Evolutionary conservation across 2,797 vertebrate species (phyloP), one percentile per base, ranked within the genome.

Genomic region (Rhabdophis nuchalis): DNA sequence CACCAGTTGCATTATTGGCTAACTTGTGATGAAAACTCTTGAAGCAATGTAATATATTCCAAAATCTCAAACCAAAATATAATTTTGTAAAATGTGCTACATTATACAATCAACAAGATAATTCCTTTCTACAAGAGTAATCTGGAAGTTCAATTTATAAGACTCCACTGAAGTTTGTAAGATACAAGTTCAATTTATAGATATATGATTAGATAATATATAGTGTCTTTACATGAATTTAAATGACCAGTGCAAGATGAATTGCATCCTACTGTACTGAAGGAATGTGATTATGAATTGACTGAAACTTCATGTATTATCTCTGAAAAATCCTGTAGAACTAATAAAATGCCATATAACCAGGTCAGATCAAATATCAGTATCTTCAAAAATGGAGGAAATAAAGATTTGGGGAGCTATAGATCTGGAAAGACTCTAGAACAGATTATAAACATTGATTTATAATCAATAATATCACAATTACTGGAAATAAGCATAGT

Each of bases 51-150:
- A 68, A 32, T 68, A 68, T 32, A 32, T 68, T 32, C 64, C 64
- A 68, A 32, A 68, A 32, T 86, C 18, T n/a, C 29, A n/a, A 10
- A 5, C 20, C 56, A 18, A 32, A 87, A 87, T 57, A 89, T 85
- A 95, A 95, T 94, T 93, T 95, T 91, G 92, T 53, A 64, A 14
- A 46, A 53, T 85, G 94, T 91, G 89, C 90, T 94, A 32, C 92
- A 0, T 92, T 86, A 93, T 96, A 72, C 8, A 56, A 56, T 91
- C 11, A 0, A 16, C 53, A 60, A 13, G 13, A 29, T 2, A 85
- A 64, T 32, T 58, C 12, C 29, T n/a, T 36, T 56, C 14, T 12
- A 20, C 16, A n/a, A 41, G 36, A 58, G 16, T 60, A 46, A 23
- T 29, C 20, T 1, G 5, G 16, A 16, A 85, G 25, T 90, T 9